Conservation (phyloP, 2,888 invertebrate species). For the Andrena chrysosceles region DNA sequence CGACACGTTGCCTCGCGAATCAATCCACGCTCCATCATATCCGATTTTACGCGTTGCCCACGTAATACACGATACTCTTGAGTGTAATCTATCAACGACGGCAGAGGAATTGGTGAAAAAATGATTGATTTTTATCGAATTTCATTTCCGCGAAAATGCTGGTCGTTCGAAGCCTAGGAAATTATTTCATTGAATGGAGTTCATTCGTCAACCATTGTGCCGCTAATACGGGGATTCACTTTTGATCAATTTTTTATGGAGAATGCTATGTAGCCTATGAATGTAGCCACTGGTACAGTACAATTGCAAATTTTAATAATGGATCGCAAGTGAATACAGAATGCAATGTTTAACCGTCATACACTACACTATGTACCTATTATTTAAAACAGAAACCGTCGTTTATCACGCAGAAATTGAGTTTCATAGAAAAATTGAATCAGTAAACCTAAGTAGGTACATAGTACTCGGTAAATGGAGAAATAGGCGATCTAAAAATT, state of each 20-base stretch:
- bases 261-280: not conserved
- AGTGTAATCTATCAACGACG: constrained; percentile 10
- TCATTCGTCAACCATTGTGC: not conserved
- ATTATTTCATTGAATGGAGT: not conserved
- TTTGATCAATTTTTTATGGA: not conserved
- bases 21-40: not conserved
- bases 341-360: not conserved
- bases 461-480: no score
- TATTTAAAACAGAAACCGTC: no score
- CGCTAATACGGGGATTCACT: not conserved
- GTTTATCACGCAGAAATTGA: no score
- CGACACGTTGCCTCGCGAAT: not conserved
- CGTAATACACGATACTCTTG: constrained; percentile 23
- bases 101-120: not conserved
- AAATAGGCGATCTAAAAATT: no score
- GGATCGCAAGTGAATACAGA: not conserved
- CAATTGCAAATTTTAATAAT: not conserved
- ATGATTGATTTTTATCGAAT: constrained; percentile 18
- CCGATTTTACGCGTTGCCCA: not conserved
- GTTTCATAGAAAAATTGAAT: no score
- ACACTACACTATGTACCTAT: no score
- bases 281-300: not conserved
- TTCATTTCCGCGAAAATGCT: not conserved
- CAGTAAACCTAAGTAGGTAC: no score
- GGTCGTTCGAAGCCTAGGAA: not conserved